Conservation (phyloP, 2,113 vertebrate genomes). For the Pimephales promelas region DNA sequence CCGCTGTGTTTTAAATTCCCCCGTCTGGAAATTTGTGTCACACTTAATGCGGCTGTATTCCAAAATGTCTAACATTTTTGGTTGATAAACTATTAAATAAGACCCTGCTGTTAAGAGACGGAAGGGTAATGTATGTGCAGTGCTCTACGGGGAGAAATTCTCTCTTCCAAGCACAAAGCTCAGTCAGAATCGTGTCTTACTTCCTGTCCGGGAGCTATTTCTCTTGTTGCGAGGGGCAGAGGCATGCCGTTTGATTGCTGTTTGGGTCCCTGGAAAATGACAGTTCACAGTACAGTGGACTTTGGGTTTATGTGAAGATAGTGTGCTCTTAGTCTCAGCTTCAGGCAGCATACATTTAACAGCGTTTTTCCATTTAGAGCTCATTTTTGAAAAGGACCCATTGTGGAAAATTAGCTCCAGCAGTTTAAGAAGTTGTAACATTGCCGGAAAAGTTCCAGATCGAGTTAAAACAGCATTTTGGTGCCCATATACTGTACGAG, state of each 20-base stretch:
- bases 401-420: background rate
- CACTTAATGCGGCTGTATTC: background rate
- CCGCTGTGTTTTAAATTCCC: conserved; percentile 15
- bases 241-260: conserved; percentile 21
- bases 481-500: background rate
- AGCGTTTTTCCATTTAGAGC: conserved; percentile 22
- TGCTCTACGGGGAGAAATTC: conserved; percentile 21
- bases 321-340: background rate
- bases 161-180: conserved; percentile 22
- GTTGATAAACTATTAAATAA: conserved; percentile 33
- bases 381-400: conserved; percentile 10
- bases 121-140: background rate
- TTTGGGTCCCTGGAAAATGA: conserved; percentile 19
- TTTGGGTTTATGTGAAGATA: conserved; percentile 2
- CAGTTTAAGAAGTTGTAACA: background rate
- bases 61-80: conserved; percentile 1
- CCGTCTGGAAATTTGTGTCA: background rate
- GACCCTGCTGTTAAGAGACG: conserved; percentile 11
- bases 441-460: background rate
- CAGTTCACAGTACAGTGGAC: background rate
- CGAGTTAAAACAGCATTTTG: background rate
- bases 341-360: background rate
- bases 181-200: conserved; percentile 3
- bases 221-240: conserved; percentile 10
- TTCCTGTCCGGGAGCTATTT: conserved; percentile 21